phyloP scores from a whole-genome alignment of 2,888 invertebrate species.

The Pollenia labialis region DNA sequence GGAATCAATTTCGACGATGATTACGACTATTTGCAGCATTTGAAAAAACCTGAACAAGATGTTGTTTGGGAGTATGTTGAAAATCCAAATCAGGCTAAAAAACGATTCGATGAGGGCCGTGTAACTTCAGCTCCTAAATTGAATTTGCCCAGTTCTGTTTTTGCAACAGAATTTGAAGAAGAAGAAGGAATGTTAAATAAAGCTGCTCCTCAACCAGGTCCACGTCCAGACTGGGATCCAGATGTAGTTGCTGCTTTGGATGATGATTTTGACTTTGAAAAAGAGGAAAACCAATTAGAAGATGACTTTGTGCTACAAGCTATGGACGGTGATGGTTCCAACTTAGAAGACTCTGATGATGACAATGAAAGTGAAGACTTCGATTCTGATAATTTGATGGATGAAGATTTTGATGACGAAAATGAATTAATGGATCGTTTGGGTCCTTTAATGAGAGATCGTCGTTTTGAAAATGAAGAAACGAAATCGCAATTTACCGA shows the following conservation, averaged over 20 bases:
- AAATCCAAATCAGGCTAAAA: slow-evolving; percentile 81
- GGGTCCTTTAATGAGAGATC: slow-evolving; percentile 84
- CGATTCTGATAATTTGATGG: slow-evolving; percentile 80
- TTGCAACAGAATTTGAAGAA: slow-evolving; percentile 94
- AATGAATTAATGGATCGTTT: slow-evolving; percentile 84
- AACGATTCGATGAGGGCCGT: slow-evolving; percentile 72
- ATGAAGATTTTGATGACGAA: slow-evolving; percentile 84
- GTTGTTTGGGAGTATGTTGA: slow-evolving; percentile 84
- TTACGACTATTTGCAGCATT: slow-evolving; percentile 97
- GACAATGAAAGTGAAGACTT: slow-evolving; percentile 76
- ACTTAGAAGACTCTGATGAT: slow-evolving; percentile 75
- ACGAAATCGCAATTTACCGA: slow-evolving; percentile 95
- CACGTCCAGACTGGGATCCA: slow-evolving; percentile 92
- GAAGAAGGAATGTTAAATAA: slow-evolving; percentile 87
- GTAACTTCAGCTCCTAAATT: slow-evolving; percentile 81
- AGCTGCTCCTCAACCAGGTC: slow-evolving; percentile 84
- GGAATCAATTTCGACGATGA: slow-evolving; percentile 98
- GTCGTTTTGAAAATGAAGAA: slow-evolving; percentile 87
- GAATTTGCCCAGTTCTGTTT: slow-evolving; percentile 93
- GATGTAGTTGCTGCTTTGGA: slow-evolving; percentile 97
- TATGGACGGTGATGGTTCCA: slow-evolving; percentile 78
- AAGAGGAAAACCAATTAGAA: slow-evolving; percentile 93
- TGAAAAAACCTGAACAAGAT: slow-evolving; percentile 84
- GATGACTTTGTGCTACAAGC: slow-evolving; percentile 96
- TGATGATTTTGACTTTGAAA: slow-evolving; percentile 94